These are phyloP conservation scores for Neolamprologus ventralis DNA, from an alignment of 2,113 vertebrate species.

Conservation along the genomic window DNA sequence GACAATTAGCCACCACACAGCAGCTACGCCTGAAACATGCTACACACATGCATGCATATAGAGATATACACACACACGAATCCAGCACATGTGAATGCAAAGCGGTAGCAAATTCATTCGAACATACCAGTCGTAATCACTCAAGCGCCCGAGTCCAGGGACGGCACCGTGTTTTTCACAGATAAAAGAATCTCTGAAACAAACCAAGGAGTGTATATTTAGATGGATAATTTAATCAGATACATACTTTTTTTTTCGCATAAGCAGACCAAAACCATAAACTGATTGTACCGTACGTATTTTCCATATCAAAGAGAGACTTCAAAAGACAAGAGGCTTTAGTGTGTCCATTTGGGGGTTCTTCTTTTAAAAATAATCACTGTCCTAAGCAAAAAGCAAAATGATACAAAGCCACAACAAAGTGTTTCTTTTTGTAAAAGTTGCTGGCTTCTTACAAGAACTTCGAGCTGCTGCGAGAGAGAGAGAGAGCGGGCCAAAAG, in stretches of 20 bases:
- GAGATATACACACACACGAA: neutral
- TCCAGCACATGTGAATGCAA: neutral
- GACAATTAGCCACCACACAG: constrained; percentile 63
- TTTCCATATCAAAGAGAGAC: constrained; percentile 68
- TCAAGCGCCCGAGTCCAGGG: constrained; percentile 41
- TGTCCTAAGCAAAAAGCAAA: constrained; percentile 23
- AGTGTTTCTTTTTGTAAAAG: neutral
- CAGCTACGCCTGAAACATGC: constrained; percentile 26
- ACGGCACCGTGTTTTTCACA: constrained; percentile 8
- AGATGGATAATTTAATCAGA: constrained; percentile 61
- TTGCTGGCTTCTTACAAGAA: neutral
- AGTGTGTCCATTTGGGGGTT: constrained; percentile 47
- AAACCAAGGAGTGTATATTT: constrained; percentile 52
- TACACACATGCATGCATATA: neutral
- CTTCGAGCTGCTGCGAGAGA: neutral
- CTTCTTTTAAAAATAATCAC: constrained; percentile 45
- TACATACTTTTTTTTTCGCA: constrained; percentile 5
- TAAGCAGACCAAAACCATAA: constrained; percentile 19
- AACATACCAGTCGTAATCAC: constrained; percentile 25
- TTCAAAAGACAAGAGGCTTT: constrained; percentile 40
- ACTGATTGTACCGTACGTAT: constrained; percentile 32
- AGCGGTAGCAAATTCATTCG: neutral
- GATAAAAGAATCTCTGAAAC: constrained; percentile 53
- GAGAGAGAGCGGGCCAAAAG: neutral
- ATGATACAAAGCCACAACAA: neutral